Evolutionary conservation across 2,113 vertebrate species (phyloP).

Genomic region (Syngnathus typhle): DNA sequence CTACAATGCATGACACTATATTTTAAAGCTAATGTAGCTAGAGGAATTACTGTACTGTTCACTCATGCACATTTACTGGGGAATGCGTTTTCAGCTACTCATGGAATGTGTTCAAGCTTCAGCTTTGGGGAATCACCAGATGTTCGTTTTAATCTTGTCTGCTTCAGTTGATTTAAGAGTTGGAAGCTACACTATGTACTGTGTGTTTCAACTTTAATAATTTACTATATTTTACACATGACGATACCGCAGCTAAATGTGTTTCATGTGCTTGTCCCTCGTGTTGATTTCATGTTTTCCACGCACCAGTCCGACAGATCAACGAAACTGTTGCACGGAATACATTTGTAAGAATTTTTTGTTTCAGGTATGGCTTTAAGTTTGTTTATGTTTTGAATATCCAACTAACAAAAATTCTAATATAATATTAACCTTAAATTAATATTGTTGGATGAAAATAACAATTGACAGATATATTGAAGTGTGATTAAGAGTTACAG

Average conservation of each 20-base stretch:
- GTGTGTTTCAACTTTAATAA: not conserved
- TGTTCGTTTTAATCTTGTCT: constrained; percentile 14
- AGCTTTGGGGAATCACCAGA: constrained; percentile 29
- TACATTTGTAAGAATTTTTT: not conserved
- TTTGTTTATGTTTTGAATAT: not conserved
- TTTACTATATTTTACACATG: not conserved
- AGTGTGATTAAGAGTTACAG: too few relatives aligned
- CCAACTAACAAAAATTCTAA: not conserved
- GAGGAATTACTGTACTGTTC: not conserved
- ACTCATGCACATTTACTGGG: constrained; percentile 15
- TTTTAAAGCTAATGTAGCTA: not conserved
- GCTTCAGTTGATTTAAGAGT: constrained; percentile 1
- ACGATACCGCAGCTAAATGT: not conserved
- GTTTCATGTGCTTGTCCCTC: not conserved
- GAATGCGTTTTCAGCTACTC: constrained; percentile 5
- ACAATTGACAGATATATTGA: too few relatives aligned
- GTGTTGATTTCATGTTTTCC: not conserved
- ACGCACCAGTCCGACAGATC: not conserved
- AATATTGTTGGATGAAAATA: too few relatives aligned
- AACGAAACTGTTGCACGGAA: not conserved
- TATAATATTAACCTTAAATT: too few relatives aligned
- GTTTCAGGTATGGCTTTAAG: not conserved
- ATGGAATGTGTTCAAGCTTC: constrained; percentile 21
- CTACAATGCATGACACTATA: constrained; percentile 6
- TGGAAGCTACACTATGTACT: not conserved